Percentiles rank a stretch among this genome's conserved stretches.
Conservation (phyloP, 2,888 invertebrate genomes). For the Aspidiotus rigidus region DNA sequence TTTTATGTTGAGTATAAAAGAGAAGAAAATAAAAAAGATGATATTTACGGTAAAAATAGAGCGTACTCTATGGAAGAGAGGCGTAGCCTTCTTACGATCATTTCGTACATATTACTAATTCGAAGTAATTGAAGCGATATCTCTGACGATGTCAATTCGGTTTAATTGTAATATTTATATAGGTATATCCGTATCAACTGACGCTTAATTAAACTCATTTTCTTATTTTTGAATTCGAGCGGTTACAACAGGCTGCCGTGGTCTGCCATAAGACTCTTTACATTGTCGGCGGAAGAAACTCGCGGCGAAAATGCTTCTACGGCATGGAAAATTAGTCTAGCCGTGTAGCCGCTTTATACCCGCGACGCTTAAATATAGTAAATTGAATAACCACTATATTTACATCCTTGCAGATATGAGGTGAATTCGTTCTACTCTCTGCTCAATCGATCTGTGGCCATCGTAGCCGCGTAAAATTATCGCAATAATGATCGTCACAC, state of each 20-base stretch:
- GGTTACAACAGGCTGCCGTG: too few species aligned
- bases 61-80: too few species aligned
- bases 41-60: too few species aligned
- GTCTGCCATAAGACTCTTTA: too few species aligned
- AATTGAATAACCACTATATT: neutral
- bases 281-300: too few species aligned
- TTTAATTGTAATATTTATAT: neutral
- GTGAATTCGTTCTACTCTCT: neutral
- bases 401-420: neutral
- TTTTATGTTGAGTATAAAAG: too few species aligned
- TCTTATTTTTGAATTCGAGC: neutral
- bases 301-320: neutral
- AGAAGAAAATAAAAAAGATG: too few species aligned
- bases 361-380: neutral
- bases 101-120: too few species aligned
- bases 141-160: neutral
- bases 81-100: too few species aligned
- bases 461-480: too few species aligned
- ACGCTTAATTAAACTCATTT: slow-evolving; percentile 4
- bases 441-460: too few species aligned
- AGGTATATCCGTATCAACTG: slow-evolving; percentile 4
- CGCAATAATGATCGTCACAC: too few species aligned
- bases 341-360: neutral
- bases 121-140: neutral
- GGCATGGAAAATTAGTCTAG: neutral